Base-by-base conservation (phyloP, 2,888 invertebrate species). In the Cotesia congregata region DNA sequence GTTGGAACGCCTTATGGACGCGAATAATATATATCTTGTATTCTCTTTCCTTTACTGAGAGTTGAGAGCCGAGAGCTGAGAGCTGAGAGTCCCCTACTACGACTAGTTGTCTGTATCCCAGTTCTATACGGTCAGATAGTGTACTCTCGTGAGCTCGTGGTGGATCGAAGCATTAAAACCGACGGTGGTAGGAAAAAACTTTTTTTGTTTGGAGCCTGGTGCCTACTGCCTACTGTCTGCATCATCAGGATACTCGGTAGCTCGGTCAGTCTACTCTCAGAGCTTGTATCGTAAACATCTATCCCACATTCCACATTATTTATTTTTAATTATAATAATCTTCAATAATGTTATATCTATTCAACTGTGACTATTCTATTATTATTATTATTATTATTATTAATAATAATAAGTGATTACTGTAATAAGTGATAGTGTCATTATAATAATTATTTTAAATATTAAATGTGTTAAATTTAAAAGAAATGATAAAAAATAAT, bases 201-300 rank as follows among this genome's bases (percentile, higher is more conserved):
- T 75, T 80, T 80, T 77, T 65, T 69, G 73, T 73, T 79, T 77
- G 75, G 78, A 74, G 82, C 82, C 70, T 67, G 74, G 30, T 30
- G 30, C 30, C 30, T 30, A 30, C 30, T 30, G 3, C 30, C 30
- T 30, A 30, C 30, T 30, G 30, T 30, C 30, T 30, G 30, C 30
- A 30, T 30, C 80, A 81, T 78, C 82, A 76, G 80, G 82, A 82
- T 83, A 85, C 82, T 84, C 85, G 83, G 83, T 84, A 82, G 85
- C 82, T 84, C 85, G 83, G 83, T 84, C 88, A 89, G 89, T 89
- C 85, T 84, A 84, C 86, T 86, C 86, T 85, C 87, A 84, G 88
- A 88, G 85, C 87, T 88, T 86, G 88, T 82, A 83, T 82, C 77
- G 86, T 82, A 72, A 85, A 83, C 85, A 87, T 72, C 76, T 77